Evolutionary conservation across 1,140 invertebrate genomes (phyloP).

Genomic region (Acyrthosiphon pisum): DNA sequence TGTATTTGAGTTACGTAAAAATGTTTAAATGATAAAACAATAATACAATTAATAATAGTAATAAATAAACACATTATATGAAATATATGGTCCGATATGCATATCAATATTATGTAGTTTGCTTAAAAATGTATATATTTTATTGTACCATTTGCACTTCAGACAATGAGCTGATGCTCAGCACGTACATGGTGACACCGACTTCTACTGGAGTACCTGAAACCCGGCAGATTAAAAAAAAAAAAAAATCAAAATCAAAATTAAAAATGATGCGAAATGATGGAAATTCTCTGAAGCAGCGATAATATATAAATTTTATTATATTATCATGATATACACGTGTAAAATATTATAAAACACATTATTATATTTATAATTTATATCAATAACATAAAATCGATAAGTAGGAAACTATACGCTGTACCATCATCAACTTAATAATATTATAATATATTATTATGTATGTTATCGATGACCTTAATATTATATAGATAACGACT

Average conservation of each 20-base stretch:
- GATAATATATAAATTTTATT: neutral
- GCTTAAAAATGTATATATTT: constrained; percentile 34
- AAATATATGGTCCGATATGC: neutral
- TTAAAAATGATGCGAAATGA: constrained; percentile 49
- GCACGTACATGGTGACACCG: constrained; percentile 97
- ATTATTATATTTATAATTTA: neutral
- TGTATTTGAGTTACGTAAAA: constrained; percentile 41
- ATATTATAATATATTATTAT: neutral
- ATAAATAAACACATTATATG: constrained; percentile 48
- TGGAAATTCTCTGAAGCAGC: neutral
- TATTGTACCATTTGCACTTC: constrained; percentile 96
- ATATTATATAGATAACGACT: neutral
- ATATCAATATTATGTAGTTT: neutral
- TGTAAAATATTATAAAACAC: neutral
- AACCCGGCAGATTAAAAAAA: constrained; percentile 64
- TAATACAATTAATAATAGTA: constrained; percentile 36
- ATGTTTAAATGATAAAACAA: constrained; percentile 36
- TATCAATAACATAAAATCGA: neutral
- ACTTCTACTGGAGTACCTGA: constrained; percentile 94
- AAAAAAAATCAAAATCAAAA: constrained; percentile 52
- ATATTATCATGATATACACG: neutral
- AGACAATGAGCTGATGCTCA: constrained; percentile 97
- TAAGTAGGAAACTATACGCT: neutral
- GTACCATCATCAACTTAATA: neutral
- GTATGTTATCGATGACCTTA: neutral